Evolutionary conservation across 2,113 vertebrate genomes (phyloP).

Genomic region (Dunckerocampus dactyliophorus): DNA sequence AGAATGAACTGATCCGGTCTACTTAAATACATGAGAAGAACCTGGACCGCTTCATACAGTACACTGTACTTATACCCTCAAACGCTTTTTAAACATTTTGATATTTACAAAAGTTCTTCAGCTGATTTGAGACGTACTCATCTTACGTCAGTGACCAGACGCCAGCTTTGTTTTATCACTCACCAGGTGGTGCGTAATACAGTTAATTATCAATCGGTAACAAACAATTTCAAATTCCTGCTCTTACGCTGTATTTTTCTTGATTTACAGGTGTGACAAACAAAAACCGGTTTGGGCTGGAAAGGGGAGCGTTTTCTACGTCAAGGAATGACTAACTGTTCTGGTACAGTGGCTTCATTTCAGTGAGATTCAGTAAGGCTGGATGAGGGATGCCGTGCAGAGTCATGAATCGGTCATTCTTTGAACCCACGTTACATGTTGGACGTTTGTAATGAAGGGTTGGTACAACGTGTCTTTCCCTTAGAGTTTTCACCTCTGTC

Average conservation of each 20-base stretch:
- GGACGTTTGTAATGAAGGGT: neutral
- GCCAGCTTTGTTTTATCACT: no score
- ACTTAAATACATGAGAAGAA: no score
- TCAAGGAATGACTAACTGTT: conserved; percentile 1
- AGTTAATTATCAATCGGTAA: no score
- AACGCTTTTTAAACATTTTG: no score
- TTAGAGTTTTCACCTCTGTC: neutral
- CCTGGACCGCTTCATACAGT: no score
- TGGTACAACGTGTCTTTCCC: neutral
- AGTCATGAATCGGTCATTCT: neutral
- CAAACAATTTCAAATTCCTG: neutral
- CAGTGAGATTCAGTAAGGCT: neutral
- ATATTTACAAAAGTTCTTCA: no score
- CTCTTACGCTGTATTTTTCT: neutral
- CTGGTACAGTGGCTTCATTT: neutral
- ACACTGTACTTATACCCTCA: no score
- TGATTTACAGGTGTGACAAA: no score
- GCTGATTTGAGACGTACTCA: no score
- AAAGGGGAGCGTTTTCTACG: neutral
- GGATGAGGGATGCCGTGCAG: neutral
- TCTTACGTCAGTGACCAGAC: no score
- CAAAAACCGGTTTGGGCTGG: neutral
- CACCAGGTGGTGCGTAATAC: no score
- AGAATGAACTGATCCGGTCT: no score
- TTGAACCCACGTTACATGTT: neutral